Evolutionary conservation across 1,140 invertebrate genomes (phyloP), one percentile per base, ranked within the genome.

Genomic region (Zaprionus africanus): DNA sequence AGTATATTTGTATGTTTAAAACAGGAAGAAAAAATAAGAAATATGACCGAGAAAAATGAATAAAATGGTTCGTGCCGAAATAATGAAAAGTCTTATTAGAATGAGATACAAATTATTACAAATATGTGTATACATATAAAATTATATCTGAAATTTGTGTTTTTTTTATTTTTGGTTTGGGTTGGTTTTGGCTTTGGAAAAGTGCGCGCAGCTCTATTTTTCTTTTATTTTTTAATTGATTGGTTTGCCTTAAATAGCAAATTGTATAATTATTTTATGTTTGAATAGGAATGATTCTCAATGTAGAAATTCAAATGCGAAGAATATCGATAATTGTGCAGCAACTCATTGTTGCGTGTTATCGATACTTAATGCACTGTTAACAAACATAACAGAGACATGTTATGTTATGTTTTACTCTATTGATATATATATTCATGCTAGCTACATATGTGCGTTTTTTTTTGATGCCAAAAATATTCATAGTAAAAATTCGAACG

Each of bases 401-500:
- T 46, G n/a, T 17, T 46, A 46, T 38, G 36, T 15, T 15, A 17
- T 17, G n/a, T 46, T 2, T 41, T 12, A 24, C 19, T 51, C 2
- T 31, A 56, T n/a, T 56, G 24, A 56, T 56, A 28, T 3, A 56
- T 24, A 5, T 12, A 22, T 4, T 34, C 31, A 51, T 51, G 46
- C 19, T 5, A 51, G 3, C 46, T 19, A 49, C 19, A 19, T 51
- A 12, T 24, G 46, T 46, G 41, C n/a, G 41, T 46, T 51, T 51
- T 31, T 57, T 66, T 66, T 57, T 24, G 64, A 31, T 57, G 64
- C 64, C 54, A 34, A 58, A 46, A 82, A 80, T 81, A 84, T 77
- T 90, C 77, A 79, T 90, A 90, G 85, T 76, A 72, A 90, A 82
- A 90, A 85, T 79, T 82, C 49, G 63, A 85, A 85, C 69, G 54